Evolutionary conservation across 2,888 invertebrate species (phyloP), one percentile per base, ranked within the genome.

Genomic region (Apotomis turbidana): DNA sequence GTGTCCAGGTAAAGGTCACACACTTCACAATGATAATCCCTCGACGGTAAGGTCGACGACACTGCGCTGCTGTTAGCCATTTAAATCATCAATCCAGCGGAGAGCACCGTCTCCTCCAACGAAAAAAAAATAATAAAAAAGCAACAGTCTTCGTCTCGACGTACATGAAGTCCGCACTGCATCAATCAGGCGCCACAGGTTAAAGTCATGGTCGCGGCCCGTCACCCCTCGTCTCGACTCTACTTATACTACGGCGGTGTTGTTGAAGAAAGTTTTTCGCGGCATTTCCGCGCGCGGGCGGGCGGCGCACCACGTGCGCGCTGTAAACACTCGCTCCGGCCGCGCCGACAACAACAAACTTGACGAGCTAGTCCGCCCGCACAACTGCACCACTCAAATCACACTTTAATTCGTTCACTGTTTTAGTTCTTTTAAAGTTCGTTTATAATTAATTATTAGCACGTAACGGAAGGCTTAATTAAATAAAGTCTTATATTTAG

Each of bases 1-100:
- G 96, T 96, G 86, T 97, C 96, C 85, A 97, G 95, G 82, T 94
- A 95, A 78, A 96, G 90, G 81, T 95, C 95, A 91, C 97, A 97
- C 88, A 96, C 95, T 88, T 96, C 95, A 91, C 97, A 97, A 85
- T 95, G 95, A 87, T 95, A 95, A 80, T 95, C 94, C 84, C 94
- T 94, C 89, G 94, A 87, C 90, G 94, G 87, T 88, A 94, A 87
- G 78, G 93, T 87, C 91, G 94, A 86, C 90, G 94, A 88, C 83
- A 94, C 88, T 81, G 93, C 85, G 87, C 86, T 90, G 86, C 88
- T 91, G 90, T 91, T 93, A 87, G 93, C 94, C 94, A 94, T 94
- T 90, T 93, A 93, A 90, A 83, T 84, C 91, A 90, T 91, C 83
- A 88, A 91, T 88, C 88, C 85, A 87, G 84, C 69, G 91, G 90